phyloP scores from a whole-genome alignment of 2,888 invertebrate genomes.

The Heteropelma amictum region DNA sequence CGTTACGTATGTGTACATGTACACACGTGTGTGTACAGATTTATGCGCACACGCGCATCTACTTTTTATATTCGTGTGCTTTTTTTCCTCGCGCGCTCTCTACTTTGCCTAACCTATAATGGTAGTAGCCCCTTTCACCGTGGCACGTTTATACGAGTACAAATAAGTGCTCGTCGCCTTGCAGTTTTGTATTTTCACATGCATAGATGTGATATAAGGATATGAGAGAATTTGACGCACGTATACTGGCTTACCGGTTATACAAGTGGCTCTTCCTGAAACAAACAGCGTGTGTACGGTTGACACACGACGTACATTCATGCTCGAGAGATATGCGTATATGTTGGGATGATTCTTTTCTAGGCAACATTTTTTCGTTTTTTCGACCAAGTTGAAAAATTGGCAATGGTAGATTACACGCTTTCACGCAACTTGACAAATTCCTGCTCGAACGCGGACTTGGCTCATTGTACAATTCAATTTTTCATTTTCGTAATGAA shows the following conservation, averaged over 20 bases:
- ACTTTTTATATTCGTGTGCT: neutral
- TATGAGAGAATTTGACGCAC: neutral
- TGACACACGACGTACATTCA: neutral
- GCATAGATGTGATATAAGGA: neutral
- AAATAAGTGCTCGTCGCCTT: neutral
- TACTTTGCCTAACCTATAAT: neutral
- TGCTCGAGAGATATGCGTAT: too few species aligned
- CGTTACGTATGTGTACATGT: neutral
- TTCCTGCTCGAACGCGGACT: too few species aligned
- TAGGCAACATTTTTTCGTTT: too few species aligned
- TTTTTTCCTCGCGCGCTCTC: constrained; percentile 23
- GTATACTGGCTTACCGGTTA: neutral
- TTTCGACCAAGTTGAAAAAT: too few species aligned
- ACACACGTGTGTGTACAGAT: neutral
- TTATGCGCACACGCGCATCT: neutral
- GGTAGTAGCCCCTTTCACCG: neutral
- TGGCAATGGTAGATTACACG: too few species aligned
- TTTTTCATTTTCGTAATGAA: too few species aligned
- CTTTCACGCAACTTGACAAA: too few species aligned
- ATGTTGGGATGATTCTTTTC: too few species aligned
- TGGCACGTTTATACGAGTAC: constrained; percentile 1
- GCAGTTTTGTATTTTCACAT: neutral
- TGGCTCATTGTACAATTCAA: too few species aligned
- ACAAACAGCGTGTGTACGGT: neutral
- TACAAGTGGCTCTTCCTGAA: constrained; percentile 24